phyloP scores from a whole-genome alignment of 2,797 vertebrate species.

The Diplodus puntazzo region DNA sequence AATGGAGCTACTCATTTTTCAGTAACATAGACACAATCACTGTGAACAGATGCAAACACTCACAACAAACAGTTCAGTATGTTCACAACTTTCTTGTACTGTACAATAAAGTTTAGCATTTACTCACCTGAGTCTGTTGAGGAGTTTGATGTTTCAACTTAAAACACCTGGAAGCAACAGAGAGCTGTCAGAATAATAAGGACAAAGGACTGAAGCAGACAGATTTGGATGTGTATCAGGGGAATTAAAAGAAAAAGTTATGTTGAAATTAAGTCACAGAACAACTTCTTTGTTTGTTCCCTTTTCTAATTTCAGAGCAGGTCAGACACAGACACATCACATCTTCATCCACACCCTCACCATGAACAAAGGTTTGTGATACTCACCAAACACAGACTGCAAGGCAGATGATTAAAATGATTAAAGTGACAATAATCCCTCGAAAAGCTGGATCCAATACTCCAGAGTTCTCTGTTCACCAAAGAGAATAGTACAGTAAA shows the following conservation, averaged over 20 bases:
- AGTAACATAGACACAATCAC: too few relatives aligned
- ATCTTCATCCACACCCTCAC: not conserved
- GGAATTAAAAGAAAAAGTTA: too few relatives aligned
- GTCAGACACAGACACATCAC: not conserved
- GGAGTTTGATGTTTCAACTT: not conserved
- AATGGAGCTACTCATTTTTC: too few relatives aligned
- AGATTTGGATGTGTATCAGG: too few relatives aligned
- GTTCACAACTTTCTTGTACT: too few relatives aligned
- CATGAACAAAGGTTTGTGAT: not conserved
- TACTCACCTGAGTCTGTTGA: slow-evolving; percentile 32
- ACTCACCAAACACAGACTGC: not conserved
- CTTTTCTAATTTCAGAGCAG: too few relatives aligned
- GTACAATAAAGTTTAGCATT: not conserved
- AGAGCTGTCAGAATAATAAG: not conserved
- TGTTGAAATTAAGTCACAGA: too few relatives aligned
- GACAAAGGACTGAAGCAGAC: not conserved
- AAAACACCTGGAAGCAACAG: slow-evolving; percentile 25
- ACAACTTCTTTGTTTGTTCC: too few relatives aligned
- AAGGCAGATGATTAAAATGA: not conserved
- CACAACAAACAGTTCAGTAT: too few relatives aligned
- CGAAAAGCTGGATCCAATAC: not conserved
- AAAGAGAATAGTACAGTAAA: too few relatives aligned
- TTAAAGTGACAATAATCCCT: not conserved
- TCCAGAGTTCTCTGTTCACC: too few relatives aligned
- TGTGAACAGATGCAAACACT: not conserved